Evolutionary conservation across 2,888 invertebrate species (phyloP), one percentile per base, ranked within the genome.

Genomic region (Miltochrista miniata): DNA sequence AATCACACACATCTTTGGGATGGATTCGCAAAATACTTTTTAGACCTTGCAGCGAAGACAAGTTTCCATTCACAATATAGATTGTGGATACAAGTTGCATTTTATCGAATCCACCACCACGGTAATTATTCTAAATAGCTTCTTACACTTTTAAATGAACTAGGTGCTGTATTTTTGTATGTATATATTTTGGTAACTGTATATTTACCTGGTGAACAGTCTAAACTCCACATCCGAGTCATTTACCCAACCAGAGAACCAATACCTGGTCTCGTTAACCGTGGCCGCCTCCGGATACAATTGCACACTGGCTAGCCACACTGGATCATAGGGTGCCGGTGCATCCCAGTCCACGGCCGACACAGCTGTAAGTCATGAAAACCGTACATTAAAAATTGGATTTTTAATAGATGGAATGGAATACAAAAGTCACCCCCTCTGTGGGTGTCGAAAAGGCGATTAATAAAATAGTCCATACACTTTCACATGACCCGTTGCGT

Each of bases 301-400:
- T 63, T 90, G 86, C 11, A 92, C 86, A 62, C 92, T 92, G 40
- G 91, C 92, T 52, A 90, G 72, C 92, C 92, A 92, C 18, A 92
- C 92, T 0, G 92, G 91, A 50, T 92, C 92, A 64, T 92, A 92
- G 0, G 90, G 88, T 42, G 77, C 50, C 36, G 91, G 91, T 18
- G 89, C 83, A 45, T 90, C 87, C 86, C 89, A 90, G 33, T 81
- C 58, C 59, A 85, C 74, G 55, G 83, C 87, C 66, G 77, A 72
- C 67, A 71, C 79, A 48, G 63, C 77, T 75, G 58, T 15, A 30
- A 38, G 48, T 33, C n/a, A 1, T 41, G 33, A 39, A 38, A 43
- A 14, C 48, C 33, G 35, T 7, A 31, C 29, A 14, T 44, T 42
- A 41, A 34, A 40, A 13, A 15, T 1, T 30, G 10, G 0, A n/a